phyloP scores from a whole-genome alignment of 2,797 vertebrate genomes.

The Tokudaia tokunoshimensis region DNA sequence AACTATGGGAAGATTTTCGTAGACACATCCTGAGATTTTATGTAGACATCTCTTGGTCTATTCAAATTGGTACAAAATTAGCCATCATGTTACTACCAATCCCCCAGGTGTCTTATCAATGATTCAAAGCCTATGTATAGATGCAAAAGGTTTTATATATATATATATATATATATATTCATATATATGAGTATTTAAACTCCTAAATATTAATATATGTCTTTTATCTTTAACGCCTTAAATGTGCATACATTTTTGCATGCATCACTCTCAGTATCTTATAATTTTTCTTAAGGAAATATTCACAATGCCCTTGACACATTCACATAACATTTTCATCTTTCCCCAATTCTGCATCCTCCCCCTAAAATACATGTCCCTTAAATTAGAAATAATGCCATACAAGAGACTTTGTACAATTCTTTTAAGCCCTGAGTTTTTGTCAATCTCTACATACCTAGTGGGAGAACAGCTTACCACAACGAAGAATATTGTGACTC shows the following conservation, averaged over 20 bases:
- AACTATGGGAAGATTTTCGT: neutral
- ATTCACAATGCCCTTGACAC: neutral
- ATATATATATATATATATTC: neutral
- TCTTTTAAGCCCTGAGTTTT: neutral
- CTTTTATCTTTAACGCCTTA: neutral
- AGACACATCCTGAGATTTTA: neutral
- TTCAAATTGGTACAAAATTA: neutral
- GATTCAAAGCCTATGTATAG: neutral
- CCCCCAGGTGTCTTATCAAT: neutral
- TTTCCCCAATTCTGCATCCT: neutral
- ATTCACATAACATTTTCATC: neutral
- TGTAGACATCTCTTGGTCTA: neutral
- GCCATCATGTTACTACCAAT: neutral
- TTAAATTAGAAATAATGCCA: neutral
- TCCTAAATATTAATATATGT: neutral
- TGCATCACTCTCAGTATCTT: neutral
- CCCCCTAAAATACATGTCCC: neutral
- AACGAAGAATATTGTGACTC: neutral
- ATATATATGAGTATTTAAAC: neutral
- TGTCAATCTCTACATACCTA: neutral
- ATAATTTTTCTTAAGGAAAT: constrained; percentile 21
- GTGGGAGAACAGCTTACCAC: neutral
- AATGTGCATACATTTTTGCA: neutral
- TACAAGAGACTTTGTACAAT: neutral
- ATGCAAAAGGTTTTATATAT: neutral